These are phyloP conservation scores for Dryococelus australis DNA, from an alignment of 2,888 invertebrate species.

Conservation along the genomic window DNA sequence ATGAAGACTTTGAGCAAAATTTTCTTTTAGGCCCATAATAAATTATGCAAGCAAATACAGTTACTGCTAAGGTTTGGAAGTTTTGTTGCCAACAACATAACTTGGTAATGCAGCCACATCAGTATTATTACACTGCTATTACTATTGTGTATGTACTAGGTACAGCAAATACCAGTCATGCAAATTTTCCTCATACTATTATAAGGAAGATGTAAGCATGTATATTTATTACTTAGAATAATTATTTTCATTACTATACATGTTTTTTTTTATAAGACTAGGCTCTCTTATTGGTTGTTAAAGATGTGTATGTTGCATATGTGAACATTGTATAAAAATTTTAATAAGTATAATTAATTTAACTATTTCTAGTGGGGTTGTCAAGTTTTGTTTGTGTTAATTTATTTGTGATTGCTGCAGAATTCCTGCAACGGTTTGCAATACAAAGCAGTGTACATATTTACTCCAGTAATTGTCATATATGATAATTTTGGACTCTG, in stretches of 20 bases:
- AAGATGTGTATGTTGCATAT: background rate
- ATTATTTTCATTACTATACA: background rate
- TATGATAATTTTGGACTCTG: background rate
- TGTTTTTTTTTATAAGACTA: background rate
- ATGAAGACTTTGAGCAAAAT: background rate
- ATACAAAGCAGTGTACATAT: background rate
- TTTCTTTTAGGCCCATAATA: background rate
- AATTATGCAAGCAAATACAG: constrained; percentile 1
- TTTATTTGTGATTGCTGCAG: background rate
- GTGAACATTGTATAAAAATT: background rate
- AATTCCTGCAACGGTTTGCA: background rate
- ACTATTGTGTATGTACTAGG: constrained; percentile 8
- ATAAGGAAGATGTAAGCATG: background rate
- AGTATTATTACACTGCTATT: constrained; percentile 16
- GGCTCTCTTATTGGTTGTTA: background rate
- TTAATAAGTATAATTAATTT: background rate
- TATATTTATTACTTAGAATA: background rate
- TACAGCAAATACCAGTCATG: background rate
- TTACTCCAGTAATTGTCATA: background rate
- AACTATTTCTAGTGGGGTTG: background rate
- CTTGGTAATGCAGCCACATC: constrained; percentile 16
- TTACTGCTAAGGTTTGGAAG: background rate
- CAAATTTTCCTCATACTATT: background rate
- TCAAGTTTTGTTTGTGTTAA: background rate
- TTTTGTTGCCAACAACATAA: background rate